Evolutionary conservation across 2,888 invertebrate genomes (phyloP), one percentile per base, ranked within the genome.

Genomic region (Eremobia ochroleuca): DNA sequence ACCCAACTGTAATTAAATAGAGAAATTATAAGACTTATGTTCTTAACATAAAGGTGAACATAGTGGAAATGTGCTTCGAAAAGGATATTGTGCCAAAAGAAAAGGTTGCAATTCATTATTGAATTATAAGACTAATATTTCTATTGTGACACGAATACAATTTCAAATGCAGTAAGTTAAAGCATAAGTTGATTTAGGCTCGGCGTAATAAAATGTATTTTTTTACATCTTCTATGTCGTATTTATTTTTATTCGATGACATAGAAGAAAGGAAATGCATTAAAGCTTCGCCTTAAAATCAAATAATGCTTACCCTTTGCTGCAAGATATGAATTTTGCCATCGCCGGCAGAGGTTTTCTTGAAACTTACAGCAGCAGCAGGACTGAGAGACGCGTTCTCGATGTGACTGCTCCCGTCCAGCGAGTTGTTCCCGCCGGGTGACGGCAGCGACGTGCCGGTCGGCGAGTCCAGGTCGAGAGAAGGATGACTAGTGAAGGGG

Each of bases 241-340:
- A 80, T 88, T 82, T 78, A 71, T 85, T 69, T 69, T 73, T 83
- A 67, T 68, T 81, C 65, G 89, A 93, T 92, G 93, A 95, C 94
- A 93, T 91, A 90, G 92, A 95, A 94, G 91, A 90, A 89, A 91
- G 91, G 92, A 94, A 94, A 92, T 88, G 88, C 91, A 91, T 92
- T 90, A 96, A 97, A 94, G 97, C 97, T 95, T 97, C 97, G 95
- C 97, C 97, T 93, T 96, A 96, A 92, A 97, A 96, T 96, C 97
- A 97, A 96, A 92, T 94, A 94, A 96, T 97, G 98, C 98, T 98
- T 98, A 99, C 98, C 98, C 98, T 98, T 97, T 98, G 98, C 95
- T 98, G 98, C 94, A 98, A 98, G 96, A 98, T 97, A 92, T 96
- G 94, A 95, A 97, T 90, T 97, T 97, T 93, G 97, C 96, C 93